Percentiles rank a stretch among this genome's conserved stretches.
These are phyloP conservation scores for Psittacara wagleri DNA, from an alignment of 2,113 vertebrate genomes.

Conservation along the genomic window DNA sequence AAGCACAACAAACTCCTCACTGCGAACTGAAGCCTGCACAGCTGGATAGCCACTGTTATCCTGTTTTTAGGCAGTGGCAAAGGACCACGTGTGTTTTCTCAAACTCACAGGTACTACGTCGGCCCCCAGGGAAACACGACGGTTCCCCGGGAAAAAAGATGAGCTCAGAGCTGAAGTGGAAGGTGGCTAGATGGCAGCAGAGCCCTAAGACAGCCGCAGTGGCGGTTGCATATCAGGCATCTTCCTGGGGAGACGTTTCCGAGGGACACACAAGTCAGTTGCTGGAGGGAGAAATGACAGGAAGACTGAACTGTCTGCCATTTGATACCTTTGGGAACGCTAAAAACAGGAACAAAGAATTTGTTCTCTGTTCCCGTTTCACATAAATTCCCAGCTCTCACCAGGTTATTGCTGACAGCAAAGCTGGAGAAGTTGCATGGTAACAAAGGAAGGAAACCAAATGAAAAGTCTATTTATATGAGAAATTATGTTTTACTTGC, in stretches of 20 bases:
- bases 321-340: not conserved
- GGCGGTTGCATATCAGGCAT: too few species aligned
- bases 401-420: not conserved
- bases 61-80: not conserved
- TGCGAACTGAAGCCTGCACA: not conserved
- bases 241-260: not conserved
- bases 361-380: not conserved
- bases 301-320: not conserved
- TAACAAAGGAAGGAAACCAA: not conserved
- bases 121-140: fast-evolving
- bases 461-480: not conserved
- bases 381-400: not conserved
- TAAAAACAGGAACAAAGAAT: not conserved
- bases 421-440: not conserved
- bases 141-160: fast-evolving
- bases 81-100: not conserved
- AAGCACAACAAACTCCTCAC: fast-evolving
- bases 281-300: not conserved
- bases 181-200: conserved; percentile 57
- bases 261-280: not conserved
- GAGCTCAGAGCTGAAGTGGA: not conserved
- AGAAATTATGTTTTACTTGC: not conserved
- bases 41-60: fast-evolving
- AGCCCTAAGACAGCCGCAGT: not conserved
- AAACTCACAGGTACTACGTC: not conserved